phyloP scores from a whole-genome alignment of 2,797 vertebrate species.

The Dallia pectoralis region DNA sequence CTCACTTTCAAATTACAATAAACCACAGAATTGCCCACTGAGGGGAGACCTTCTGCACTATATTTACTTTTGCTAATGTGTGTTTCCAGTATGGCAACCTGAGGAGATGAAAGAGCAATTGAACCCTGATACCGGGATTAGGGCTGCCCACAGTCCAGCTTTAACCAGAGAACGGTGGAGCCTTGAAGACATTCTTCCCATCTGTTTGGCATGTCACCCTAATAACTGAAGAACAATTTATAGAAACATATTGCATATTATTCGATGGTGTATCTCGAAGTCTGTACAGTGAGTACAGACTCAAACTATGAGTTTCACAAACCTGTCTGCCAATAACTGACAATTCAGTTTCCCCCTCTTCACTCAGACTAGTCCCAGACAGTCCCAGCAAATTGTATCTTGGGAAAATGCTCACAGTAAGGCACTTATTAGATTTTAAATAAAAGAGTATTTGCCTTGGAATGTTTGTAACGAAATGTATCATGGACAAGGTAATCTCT shows the following conservation, averaged over 20 bases:
- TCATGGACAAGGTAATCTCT: too few species aligned
- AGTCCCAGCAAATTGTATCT: too few species aligned
- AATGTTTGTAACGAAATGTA: too few species aligned
- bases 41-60: conserved; percentile 59
- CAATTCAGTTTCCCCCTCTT: too few species aligned
- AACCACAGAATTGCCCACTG: conserved; percentile 38
- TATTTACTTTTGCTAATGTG: conserved; percentile 62
- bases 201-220: background rate
- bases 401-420: too few species aligned
- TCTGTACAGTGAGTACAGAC: background rate
- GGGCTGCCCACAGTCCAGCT: background rate
- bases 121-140: background rate
- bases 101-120: conserved; percentile 49
- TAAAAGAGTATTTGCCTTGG: too few species aligned
- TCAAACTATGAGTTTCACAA: too few species aligned
- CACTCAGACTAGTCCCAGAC: too few species aligned
- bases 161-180: conserved; percentile 42
- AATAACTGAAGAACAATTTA: background rate
- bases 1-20: background rate
- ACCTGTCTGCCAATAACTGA: too few species aligned
- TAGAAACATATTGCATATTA: background rate
- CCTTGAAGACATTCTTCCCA: conserved; percentile 55
- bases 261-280: background rate
- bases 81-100: conserved; percentile 49
- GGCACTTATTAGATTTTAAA: too few species aligned